Conservation (phyloP, 2,888 invertebrate genomes). For the Aleiodes testaceus region DNA sequence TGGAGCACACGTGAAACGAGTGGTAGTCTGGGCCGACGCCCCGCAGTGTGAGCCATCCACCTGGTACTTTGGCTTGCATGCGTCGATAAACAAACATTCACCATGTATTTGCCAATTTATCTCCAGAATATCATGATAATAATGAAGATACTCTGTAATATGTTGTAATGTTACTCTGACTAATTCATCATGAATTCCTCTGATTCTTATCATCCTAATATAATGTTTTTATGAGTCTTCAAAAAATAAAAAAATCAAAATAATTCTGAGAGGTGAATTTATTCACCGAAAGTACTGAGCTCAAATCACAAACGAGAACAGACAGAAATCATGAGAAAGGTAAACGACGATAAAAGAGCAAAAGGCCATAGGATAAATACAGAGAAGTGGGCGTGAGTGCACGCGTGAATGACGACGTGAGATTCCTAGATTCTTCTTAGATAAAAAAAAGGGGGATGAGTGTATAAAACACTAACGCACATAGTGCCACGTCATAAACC, state of each 20-base stretch:
- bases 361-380: no score
- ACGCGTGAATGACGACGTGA: conserved; percentile 13
- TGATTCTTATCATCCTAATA: no score
- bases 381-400: conserved; percentile 26
- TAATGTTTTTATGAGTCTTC: no score
- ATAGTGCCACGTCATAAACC: conserved; percentile 40
- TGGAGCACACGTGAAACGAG: conserved; percentile 39
- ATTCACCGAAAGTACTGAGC: not conserved
- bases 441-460: conserved; percentile 25
- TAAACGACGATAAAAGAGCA: conserved; percentile 8
- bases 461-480: conserved; percentile 43
- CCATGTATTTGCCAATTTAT: conserved; percentile 6
- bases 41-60: conserved; percentile 36
- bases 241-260: no score
- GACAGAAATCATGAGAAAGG: not conserved
- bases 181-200: no score
- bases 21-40: conserved; percentile 48
- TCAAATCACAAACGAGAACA: not conserved
- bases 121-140: not conserved
- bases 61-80: conserved; percentile 29
- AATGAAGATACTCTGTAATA: not conserved
- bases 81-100: conserved; percentile 28
- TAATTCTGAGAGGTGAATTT: not conserved
- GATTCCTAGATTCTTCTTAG: not conserved
- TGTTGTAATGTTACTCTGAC: not conserved